Conservation (phyloP, 2,888 invertebrate species). For the Archaeoteleia sp. region DNA sequence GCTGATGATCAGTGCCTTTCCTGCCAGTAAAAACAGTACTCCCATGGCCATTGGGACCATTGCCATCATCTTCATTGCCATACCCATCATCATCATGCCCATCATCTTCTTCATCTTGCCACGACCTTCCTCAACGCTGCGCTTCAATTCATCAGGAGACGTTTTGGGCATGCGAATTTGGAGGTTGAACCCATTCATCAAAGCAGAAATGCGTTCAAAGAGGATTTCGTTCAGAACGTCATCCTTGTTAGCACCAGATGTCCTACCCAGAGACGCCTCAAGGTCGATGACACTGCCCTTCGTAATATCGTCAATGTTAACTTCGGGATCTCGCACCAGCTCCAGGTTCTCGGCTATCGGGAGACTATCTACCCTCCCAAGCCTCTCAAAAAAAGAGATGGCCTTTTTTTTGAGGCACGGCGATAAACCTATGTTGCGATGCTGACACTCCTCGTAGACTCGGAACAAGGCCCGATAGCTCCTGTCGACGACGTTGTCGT, state of each 20-base stretch:
- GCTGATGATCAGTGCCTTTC: slow-evolving; percentile 89
- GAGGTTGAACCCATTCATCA: slow-evolving; percentile 85
- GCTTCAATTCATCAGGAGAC: slow-evolving; percentile 81
- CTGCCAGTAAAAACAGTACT: slow-evolving; percentile 86
- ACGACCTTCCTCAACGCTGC: slow-evolving; percentile 86
- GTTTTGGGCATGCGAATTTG: slow-evolving; percentile 86
- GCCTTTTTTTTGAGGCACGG: slow-evolving; percentile 89
- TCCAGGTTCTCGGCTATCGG: slow-evolving; percentile 81
- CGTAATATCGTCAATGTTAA: slow-evolving; percentile 71
- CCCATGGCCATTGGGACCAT: slow-evolving; percentile 88
- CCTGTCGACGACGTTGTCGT: slow-evolving; percentile 75
- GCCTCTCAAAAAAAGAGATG: slow-evolving; percentile 85
- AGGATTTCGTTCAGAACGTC: slow-evolving; percentile 82
- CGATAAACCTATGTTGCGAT: slow-evolving; percentile 80
- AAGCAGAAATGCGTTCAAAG: slow-evolving; percentile 82
- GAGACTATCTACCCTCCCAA: slow-evolving; percentile 82
- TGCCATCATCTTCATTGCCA: slow-evolving; percentile 89
- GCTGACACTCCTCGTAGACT: slow-evolving; percentile 87
- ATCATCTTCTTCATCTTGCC: slow-evolving; percentile 94
- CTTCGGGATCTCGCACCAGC: slow-evolving; percentile 78
- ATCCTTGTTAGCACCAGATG: slow-evolving; percentile 80
- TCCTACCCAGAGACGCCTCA: slow-evolving; percentile 81
- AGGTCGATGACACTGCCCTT: slow-evolving; percentile 74
- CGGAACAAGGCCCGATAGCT: slow-evolving; percentile 82
- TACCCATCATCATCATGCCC: slow-evolving; percentile 93